These are phyloP conservation scores for Choristoneura fumiferana DNA, from an alignment of 1,140 invertebrate genomes.

Conservation along the genomic window DNA sequence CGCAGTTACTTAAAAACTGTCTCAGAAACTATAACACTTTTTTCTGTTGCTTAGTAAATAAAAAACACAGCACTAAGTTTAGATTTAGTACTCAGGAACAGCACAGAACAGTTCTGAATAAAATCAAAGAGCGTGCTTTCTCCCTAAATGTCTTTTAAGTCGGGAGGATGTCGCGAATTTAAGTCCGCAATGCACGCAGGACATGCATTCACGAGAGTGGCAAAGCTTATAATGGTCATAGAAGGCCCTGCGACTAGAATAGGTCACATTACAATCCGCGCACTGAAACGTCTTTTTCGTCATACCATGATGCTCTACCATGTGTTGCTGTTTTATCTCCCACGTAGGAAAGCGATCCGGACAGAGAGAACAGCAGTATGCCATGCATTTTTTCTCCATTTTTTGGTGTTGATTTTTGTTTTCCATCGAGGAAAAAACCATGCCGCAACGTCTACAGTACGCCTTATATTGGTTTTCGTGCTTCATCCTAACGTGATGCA, in stretches of 20 bases:
- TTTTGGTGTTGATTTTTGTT: conserved; percentile 13
- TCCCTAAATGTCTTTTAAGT: conserved; percentile 16
- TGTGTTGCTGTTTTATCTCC: conserved; percentile 14
- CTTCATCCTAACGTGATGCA: conserved; percentile 5
- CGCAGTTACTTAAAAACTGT: too few relatives aligned
- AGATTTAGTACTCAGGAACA: too few relatives aligned
- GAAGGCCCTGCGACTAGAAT: not conserved
- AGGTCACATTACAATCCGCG: not conserved
- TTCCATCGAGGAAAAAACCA: conserved; percentile 9
- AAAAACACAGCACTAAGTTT: too few relatives aligned
- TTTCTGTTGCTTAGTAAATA: too few relatives aligned
- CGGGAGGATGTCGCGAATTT: conserved; percentile 4
- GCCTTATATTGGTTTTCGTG: not conserved
- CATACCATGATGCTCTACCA: conserved; percentile 5
- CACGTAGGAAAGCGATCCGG: conserved; percentile 11
- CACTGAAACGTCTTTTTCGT: conserved; percentile 8
- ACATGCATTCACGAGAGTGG: not conserved
- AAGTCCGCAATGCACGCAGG: conserved; percentile 12
- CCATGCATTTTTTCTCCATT: conserved; percentile 20
- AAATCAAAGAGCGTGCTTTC: conserved; percentile 2
- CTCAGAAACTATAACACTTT: too few relatives aligned
- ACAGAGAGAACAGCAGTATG: conserved; percentile 10
- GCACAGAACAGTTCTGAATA: too few relatives aligned
- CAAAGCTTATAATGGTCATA: conserved; percentile 19
- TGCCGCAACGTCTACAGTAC: conserved; percentile 12